Evolutionary conservation across 37 sponge, comb jelly and placozoan genomes (phyloP), one percentile per base, ranked within the genome.

Genomic region (Bolinopsis microptera): DNA sequence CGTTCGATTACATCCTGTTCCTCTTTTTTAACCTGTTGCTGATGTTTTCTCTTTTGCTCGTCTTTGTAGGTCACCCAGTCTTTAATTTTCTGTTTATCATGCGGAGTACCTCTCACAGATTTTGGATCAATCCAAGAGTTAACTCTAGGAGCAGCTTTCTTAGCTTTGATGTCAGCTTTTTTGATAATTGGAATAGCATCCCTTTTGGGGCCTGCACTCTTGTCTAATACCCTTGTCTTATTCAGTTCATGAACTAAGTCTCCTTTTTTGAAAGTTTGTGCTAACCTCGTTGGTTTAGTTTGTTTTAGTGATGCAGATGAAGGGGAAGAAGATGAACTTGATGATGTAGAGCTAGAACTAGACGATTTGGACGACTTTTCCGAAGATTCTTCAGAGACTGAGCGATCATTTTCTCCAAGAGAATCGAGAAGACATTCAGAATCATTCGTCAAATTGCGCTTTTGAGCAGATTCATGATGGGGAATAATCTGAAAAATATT

Each of bases 181-280:
- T 8, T 5, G 0, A 39, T 16, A 86, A 26, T 34, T 25, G 61
- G 61, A 23, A 41, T 86, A 40, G 3, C 27, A 80, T 2, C 1
- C 3, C 48, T 33, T 40, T 39, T 38, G 25, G 23, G 30, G 0
- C 31, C 61, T 24, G 22, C 31, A 72, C 25, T 72, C 3, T 86
- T 86, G 48, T 34, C n/a, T 0, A 86, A 24, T 2, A 41, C 61
- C 41, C 31, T 39, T 0, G 90, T 86, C 39, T 86, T 86, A 30
- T 38, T 86, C 61, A 86, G 32, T 38, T 86, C 90, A 23, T 22
- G n/a, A 35, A 41, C 26, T 25, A 86, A 27, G 61, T 86, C 90
- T 5, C 90, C 61, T 27, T 41, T 86, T 38, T 41, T 86, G 61
- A 86, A 86, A n/a, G 90, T 86, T 27, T 86, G 90, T 0, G 90